phyloP scores from a whole-genome alignment of 2,797 vertebrate genomes.

The Pseudochaenichthys georgianus region DNA sequence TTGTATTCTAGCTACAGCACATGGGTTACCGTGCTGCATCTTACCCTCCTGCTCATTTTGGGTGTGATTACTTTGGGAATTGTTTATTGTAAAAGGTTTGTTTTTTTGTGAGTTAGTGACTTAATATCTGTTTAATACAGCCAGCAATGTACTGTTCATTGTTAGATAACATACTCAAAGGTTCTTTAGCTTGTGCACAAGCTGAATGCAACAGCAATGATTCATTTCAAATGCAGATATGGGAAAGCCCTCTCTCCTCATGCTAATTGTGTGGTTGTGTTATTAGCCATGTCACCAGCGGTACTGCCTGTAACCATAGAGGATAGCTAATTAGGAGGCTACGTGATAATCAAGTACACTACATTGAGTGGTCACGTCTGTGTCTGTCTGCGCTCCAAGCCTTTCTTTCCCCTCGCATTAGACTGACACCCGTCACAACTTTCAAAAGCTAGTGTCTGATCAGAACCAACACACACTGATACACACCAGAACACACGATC shows the following conservation, averaged over 20 bases:
- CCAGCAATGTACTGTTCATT: background rate
- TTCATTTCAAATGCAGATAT: conserved; percentile 64
- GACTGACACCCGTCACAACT: conserved; percentile 95
- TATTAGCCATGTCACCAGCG: conserved; percentile 92
- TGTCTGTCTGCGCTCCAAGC: conserved; percentile 87
- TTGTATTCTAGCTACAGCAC: background rate
- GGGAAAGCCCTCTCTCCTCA: conserved; percentile 78
- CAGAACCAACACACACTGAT: conserved; percentile 64
- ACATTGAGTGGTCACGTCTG: conserved; percentile 93
- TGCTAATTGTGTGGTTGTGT: conserved; percentile 88
- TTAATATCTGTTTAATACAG: background rate
- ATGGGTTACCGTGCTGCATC: background rate
- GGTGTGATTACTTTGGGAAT: background rate
- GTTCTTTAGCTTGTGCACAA: conserved; percentile 12
- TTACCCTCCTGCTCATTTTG: background rate
- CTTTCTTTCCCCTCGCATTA: conserved; percentile 95
- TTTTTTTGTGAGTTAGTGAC: conserved; percentile 1
- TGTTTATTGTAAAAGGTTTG: background rate
- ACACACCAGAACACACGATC: conserved; percentile 25
- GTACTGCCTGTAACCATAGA: conserved; percentile 94
- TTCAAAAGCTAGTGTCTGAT: conserved; percentile 85
- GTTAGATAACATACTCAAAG: conserved; percentile 2
- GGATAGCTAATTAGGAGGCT: conserved; percentile 94
- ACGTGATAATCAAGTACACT: conserved; percentile 95
- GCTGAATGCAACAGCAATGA: conserved; percentile 33